Evolutionary conservation across 2,113 vertebrate species (phyloP), one percentile per base, ranked within the genome.

Genomic region (Bettongia penicillata): DNA sequence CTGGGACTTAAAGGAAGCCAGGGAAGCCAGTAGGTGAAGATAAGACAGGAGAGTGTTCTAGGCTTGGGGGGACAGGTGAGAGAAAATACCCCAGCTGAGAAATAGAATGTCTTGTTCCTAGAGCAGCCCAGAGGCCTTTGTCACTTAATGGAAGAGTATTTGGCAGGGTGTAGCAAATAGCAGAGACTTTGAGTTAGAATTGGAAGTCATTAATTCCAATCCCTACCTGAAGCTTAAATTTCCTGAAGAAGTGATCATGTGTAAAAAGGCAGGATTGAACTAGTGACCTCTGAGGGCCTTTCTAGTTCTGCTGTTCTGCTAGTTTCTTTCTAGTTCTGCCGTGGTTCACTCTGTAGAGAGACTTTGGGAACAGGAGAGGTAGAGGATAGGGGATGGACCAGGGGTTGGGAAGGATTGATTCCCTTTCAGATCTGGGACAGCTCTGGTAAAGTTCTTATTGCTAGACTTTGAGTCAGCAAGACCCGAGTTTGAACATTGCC

Each of bases 201-300:
- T 43, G n/a, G n/a, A 23, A 84, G 37, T 8, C n/a, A 23, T 77
- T 77, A 43, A 19, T 6, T 77, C 19, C 37, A n/a, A 43, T 37
- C 37, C 68, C 37, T 68, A 16, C 28, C 61, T 19, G 68, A 77
- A 43, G 37, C 68, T 43, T 77, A n/a, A 5, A 43, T 77, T 43
- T 43, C 37, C 37, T 19, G 22, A 43, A 77, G 68, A 77, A 77
- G n/a, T n/a, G 37, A 16, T 77, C 37, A n/a, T 77, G 1, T 93
- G 57, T 95, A 49, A 95, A 84, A 16, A 51, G 55, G 93, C 93
- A 94, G 90, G 19, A 84, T 61, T 91, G 91, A 50, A 49, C 0
- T 2, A 92, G 61, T 12, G 26, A 43, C 91, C 55, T 89, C 90
- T 57, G 37, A 47, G 50, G 26, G 51, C 77, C 84, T 26, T 57